phyloP scores from a whole-genome alignment of 2,888 invertebrate species.

The Tethea ocularis region DNA sequence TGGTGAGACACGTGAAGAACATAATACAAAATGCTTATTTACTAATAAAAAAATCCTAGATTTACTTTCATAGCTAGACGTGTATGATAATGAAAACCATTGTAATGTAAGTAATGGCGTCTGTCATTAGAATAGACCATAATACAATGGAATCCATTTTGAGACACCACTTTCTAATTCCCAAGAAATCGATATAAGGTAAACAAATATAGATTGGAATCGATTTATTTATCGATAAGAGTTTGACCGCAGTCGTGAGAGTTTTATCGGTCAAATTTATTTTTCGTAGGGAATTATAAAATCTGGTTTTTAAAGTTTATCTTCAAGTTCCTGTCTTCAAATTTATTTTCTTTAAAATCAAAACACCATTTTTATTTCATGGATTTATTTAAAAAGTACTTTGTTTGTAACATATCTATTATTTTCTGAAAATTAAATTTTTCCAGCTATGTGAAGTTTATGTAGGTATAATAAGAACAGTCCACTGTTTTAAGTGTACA shows the following conservation, averaged over 20 bases:
- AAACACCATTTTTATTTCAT: not conserved
- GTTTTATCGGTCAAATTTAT: constrained; percentile 18
- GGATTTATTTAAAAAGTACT: too few relatives aligned
- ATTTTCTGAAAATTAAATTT: too few relatives aligned
- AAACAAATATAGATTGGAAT: constrained; percentile 42
- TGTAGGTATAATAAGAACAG: too few relatives aligned
- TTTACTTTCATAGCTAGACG: constrained; percentile 4
- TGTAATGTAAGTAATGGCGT: not conserved
- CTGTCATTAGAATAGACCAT: constrained; percentile 16
- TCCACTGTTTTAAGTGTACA: too few relatives aligned
- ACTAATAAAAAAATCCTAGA: not conserved
- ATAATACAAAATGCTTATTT: not conserved
- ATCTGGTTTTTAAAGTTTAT: not conserved
- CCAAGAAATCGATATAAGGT: constrained; percentile 42
- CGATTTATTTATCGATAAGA: constrained; percentile 29
- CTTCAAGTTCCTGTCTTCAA: too few relatives aligned
- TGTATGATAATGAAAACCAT: constrained; percentile 7
- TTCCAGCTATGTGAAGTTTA: too few relatives aligned
- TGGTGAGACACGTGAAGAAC: not conserved
- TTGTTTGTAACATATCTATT: too few relatives aligned
- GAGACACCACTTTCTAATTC: constrained; percentile 42
- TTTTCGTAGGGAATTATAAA: constrained; percentile 15
- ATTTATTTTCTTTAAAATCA: not conserved
- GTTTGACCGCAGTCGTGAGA: constrained; percentile 19
- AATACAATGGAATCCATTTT: constrained; percentile 36